Conservation (phyloP, 1,140 invertebrate species). For the Gryllus bimaculatus region DNA sequence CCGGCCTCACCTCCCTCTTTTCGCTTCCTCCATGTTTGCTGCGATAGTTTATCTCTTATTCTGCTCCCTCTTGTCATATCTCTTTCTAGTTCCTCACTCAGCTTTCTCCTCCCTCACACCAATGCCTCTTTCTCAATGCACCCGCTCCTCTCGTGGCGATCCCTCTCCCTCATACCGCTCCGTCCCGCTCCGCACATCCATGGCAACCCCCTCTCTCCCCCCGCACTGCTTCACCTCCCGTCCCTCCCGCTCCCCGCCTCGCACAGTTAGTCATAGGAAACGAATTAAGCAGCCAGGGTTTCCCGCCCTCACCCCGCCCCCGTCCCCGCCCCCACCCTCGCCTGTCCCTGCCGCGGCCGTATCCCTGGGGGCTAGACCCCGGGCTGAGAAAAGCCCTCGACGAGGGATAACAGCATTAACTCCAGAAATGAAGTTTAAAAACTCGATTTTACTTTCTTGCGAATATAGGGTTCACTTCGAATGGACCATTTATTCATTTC, state of each 20-base stretch:
- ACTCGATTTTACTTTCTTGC: conserved; percentile 4
- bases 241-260: not conserved
- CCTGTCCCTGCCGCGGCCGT: too few relatives aligned
- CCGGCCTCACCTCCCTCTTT: too few relatives aligned
- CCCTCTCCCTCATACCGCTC: too few relatives aligned
- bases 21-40: too few relatives aligned
- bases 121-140: too few relatives aligned
- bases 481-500: conserved; percentile 5
- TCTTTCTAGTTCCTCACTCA: too few relatives aligned
- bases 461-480: not conserved
- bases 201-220: not conserved
- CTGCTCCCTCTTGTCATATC: too few relatives aligned
- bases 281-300: not conserved
- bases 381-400: not conserved
- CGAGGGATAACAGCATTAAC: not conserved
- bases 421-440: not conserved
- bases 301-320: too few relatives aligned
- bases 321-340: not conserved
- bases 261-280: not conserved
- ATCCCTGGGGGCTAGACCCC: not conserved
- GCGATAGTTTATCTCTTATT: too few relatives aligned
- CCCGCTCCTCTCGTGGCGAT: too few relatives aligned
- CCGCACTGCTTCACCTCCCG: not conserved
- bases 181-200: too few relatives aligned
- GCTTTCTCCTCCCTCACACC: too few relatives aligned